These are phyloP conservation scores for Zoanthus sansibaricus DNA, from an alignment of 92 coral and sea anemone species.

Conservation along the genomic window DNA sequence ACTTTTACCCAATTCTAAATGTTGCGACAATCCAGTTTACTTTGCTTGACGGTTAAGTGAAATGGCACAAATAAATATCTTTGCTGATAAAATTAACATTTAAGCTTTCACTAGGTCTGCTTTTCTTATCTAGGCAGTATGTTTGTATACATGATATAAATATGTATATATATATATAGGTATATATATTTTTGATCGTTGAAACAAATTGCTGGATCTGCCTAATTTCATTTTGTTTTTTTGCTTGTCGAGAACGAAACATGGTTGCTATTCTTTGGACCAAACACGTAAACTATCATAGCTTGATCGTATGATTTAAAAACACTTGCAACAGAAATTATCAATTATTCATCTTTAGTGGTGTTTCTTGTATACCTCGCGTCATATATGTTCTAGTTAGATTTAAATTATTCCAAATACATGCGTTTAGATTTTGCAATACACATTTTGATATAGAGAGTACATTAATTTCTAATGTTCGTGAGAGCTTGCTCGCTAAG, in stretches of 20 bases:
- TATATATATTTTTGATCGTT: background rate
- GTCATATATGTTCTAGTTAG: background rate
- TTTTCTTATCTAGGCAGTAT: background rate
- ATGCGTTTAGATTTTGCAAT: background rate
- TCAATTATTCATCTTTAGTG: conserved; percentile 31
- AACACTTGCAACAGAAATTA: conserved; percentile 30
- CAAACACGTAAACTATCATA: conserved; percentile 10
- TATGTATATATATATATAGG: too few species aligned
- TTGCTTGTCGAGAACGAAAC: background rate
- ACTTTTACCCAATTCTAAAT: background rate
- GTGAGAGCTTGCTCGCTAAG: background rate
- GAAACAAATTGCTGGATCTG: background rate
- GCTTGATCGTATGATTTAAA: conserved; percentile 39
- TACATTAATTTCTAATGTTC: background rate
- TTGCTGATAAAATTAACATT: background rate
- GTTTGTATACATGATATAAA: too few species aligned
- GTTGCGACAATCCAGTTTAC: background rate
- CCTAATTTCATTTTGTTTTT: background rate
- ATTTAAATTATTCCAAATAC: conserved; percentile 5
- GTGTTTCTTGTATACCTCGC: background rate
- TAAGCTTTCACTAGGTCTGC: background rate
- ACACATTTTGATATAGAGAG: background rate
- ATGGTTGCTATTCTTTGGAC: background rate
- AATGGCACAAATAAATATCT: background rate
- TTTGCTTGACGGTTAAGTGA: background rate